Evolutionary conservation across 2,888 invertebrate species (phyloP), one percentile per base, ranked within the genome.

Genomic region (Anthrax anthrax): DNA sequence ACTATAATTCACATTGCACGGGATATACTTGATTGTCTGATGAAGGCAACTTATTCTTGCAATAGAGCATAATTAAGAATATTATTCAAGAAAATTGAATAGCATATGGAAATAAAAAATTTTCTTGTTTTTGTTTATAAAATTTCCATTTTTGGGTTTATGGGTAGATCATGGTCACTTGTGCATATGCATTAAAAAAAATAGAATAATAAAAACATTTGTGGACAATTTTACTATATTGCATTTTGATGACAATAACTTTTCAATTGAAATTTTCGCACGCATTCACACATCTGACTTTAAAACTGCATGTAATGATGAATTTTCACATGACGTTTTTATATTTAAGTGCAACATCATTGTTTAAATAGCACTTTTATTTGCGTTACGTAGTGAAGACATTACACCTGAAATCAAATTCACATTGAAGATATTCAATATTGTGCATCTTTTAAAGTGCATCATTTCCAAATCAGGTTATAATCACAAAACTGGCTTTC

Each of bases 241-340:
- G 8, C 23, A 4, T 23, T 23, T 8, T 23, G 23, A 6, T 23
- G 4, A 8, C 8, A 23, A 23, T 32, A 12, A 12, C 12, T 32
- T 12, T 32, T 8, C 29, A 32, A 12, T 32, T 12, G 29, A 12
- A 32, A 32, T 32, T 32, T 32, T 32, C 29, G 29, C 29, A 32
- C 29, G 29, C 29, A 32, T 32, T 32, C 29, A 32, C 29, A 12
- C 29, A 32, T 32, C 13, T 12, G 29, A 32, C 12, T 12, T 9
- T 9, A 27, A 27, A 27, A 14, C 12, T 43, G 32, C 47, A 47
- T 47, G 39, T 47, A 47, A 47, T 47, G 47, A 47, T 43, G 37
- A 18, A 43, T 23, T 34, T 47, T 47, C 47, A 47, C 47, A 47
- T 47, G 39, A 32, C 38, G 42, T 47, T 43, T 47, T 47, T 47